A percentile compares a stretch with the other conserved stretches of the same genome.
These are phyloP conservation scores for Uria aalge DNA, from an alignment of 2,113 vertebrate species.

Conservation along the genomic window DNA sequence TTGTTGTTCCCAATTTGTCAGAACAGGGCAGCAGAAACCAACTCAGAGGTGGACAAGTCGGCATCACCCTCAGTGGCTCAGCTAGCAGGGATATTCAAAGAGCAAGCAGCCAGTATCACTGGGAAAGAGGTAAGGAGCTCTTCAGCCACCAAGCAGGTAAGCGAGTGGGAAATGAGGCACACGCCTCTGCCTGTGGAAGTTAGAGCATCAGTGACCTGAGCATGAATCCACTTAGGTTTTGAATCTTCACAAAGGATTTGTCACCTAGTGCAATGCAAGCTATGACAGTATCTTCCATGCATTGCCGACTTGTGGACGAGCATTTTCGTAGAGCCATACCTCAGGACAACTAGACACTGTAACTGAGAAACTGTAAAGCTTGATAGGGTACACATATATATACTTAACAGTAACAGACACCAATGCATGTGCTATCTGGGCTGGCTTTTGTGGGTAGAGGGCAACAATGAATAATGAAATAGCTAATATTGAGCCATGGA, in stretches of 20 bases:
- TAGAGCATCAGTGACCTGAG: not conserved
- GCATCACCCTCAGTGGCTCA: slow-evolving; percentile 74
- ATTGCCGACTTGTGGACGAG: not conserved
- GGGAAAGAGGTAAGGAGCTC: slow-evolving; percentile 75
- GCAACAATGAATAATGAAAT: not conserved
- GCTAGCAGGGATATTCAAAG: slow-evolving; percentile 76
- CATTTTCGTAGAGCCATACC: not conserved
- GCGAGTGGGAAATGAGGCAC: fast-evolving
- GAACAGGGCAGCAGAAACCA: slow-evolving; percentile 67
- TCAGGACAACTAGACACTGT: not conserved
- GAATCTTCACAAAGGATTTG: not conserved
- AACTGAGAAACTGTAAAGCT: not conserved
- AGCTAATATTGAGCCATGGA: not conserved
- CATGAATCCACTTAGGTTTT: not conserved
- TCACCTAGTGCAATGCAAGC: not conserved
- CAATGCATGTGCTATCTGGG: not conserved
- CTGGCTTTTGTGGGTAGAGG: not conserved
- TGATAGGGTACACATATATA: not conserved
- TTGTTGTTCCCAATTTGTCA: slow-evolving; percentile 40
- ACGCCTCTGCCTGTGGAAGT: not conserved
- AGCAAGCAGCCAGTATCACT: slow-evolving; percentile 61
- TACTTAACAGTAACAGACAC: not conserved
- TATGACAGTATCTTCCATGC: not conserved
- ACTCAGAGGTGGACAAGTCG: slow-evolving; percentile 57
- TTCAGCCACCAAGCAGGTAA: not conserved